Conservation (phyloP, 2,113 vertebrate species). For the Zosterops japonicus region DNA sequence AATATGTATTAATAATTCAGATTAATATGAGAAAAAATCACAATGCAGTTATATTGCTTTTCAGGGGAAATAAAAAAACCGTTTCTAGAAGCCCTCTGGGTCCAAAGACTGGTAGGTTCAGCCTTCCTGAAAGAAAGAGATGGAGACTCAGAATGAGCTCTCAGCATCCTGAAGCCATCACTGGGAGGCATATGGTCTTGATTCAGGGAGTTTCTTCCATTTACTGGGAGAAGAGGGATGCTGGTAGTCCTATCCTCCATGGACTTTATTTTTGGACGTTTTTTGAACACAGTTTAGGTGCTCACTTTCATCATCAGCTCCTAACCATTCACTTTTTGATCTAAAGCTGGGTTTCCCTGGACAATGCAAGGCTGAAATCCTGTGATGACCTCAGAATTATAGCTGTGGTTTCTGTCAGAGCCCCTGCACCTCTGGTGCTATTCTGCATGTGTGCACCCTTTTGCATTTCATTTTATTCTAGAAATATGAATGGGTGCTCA, state of each 20-base stretch:
- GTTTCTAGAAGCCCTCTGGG: not conserved
- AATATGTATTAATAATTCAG: not conserved
- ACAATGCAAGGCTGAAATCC: not conserved
- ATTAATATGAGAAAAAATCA: not conserved
- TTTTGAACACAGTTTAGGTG: rapidly evolving
- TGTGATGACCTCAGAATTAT: not conserved
- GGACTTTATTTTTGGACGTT: not conserved
- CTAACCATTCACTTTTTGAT: not conserved
- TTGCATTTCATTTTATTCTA: not conserved
- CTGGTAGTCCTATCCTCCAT: not conserved
- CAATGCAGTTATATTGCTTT: not conserved
- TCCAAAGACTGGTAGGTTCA: not conserved
- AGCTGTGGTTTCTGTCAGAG: not conserved
- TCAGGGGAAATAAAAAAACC: not conserved
- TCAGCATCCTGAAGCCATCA: not conserved
- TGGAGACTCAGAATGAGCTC: not conserved
- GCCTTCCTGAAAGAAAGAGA: not conserved
- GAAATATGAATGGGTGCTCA: not conserved
- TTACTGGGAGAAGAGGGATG: not conserved
- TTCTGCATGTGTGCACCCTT: rapidly evolving
- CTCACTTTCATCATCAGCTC: not conserved
- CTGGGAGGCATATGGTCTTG: rapidly evolving
- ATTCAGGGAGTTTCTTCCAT: not conserved
- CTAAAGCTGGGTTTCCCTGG: not conserved
- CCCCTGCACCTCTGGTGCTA: not conserved